These are phyloP conservation scores for Cyanoramphus novaezelandiae DNA, from an alignment of 2,113 vertebrate species.

Conservation along the genomic window DNA sequence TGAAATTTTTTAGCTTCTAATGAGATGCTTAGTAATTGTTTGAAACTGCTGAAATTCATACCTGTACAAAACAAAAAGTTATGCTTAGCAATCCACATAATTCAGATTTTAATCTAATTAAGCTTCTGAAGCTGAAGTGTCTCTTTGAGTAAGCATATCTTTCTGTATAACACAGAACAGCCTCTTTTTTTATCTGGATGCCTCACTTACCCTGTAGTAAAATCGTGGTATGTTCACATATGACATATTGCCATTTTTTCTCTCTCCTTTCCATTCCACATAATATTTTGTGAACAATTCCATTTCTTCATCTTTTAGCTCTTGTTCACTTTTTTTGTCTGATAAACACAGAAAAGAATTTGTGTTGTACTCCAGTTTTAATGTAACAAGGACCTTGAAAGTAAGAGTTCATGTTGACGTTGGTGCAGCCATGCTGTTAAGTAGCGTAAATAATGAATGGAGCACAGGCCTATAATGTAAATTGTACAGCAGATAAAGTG, in stretches of 20 bases:
- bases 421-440: neutral
- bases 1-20: neutral
- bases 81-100: neutral
- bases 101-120: neutral
- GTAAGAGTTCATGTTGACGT: too few relatives aligned
- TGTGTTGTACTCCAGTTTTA: neutral
- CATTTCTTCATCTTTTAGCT: conserved; percentile 90
- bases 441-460: accelerated
- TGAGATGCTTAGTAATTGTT: neutral
- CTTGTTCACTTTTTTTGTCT: conserved; percentile 86
- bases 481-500: accelerated
- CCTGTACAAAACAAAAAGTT: neutral
- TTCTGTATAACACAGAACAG: neutral
- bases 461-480: neutral
- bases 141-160: neutral
- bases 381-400: accelerated
- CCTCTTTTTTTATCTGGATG: neutral
- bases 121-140: neutral
- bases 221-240: conserved; percentile 91
- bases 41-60: neutral
- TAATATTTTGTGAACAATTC: conserved; percentile 92
- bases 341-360: conserved; percentile 26
- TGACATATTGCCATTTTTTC: conserved; percentile 73
- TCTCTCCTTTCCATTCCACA: conserved; percentile 89
- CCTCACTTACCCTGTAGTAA: conserved; percentile 89